Percentiles rank a stretch among this genome's conserved stretches.
Evolutionary conservation across 2,888 invertebrate species (phyloP).

Genomic region (Brassicogethes aeneus): DNA sequence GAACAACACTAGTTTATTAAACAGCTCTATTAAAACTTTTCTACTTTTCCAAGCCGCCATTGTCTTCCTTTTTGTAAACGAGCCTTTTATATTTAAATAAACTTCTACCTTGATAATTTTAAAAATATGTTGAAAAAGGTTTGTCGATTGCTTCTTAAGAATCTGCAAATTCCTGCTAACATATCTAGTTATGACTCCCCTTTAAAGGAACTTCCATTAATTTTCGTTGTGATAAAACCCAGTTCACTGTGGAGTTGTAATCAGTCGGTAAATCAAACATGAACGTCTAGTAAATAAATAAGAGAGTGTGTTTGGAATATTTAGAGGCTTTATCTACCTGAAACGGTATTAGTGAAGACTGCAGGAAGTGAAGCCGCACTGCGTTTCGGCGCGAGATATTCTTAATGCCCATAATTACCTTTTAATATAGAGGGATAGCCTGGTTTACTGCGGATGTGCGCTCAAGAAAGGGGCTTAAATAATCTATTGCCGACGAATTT

Average conservation of each 20-base stretch:
- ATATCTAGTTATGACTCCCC: too few species aligned
- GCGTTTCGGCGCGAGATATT: conserved; percentile 27
- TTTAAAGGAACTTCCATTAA: too few species aligned
- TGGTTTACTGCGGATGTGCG: conserved; percentile 22
- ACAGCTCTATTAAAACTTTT: conserved; percentile 20
- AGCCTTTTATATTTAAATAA: too few species aligned
- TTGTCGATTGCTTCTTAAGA: too few species aligned
- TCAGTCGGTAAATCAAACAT: conserved; percentile 4
- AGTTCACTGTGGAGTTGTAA: too few species aligned
- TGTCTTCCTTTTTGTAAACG: not conserved
- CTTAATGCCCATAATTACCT: conserved; percentile 32
- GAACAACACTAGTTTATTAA: conserved; percentile 17
- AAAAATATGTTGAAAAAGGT: too few species aligned
- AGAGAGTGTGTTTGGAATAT: not conserved
- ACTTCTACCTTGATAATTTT: too few species aligned
- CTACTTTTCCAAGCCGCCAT: not conserved
- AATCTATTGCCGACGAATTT: conserved; percentile 23
- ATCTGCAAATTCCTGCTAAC: too few species aligned
- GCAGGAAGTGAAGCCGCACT: conserved; percentile 26
- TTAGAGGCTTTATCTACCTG: not conserved
- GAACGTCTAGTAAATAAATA: not conserved
- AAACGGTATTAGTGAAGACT: not conserved
- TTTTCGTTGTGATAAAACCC: too few species aligned
- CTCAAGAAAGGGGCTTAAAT: conserved; percentile 21
- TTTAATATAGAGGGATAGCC: conserved; percentile 29